A percentile compares a stretch with the other conserved stretches of the same genome.
Evolutionary conservation across 2,113 vertebrate genomes (phyloP).

Genomic region (Alethe castanea): DNA sequence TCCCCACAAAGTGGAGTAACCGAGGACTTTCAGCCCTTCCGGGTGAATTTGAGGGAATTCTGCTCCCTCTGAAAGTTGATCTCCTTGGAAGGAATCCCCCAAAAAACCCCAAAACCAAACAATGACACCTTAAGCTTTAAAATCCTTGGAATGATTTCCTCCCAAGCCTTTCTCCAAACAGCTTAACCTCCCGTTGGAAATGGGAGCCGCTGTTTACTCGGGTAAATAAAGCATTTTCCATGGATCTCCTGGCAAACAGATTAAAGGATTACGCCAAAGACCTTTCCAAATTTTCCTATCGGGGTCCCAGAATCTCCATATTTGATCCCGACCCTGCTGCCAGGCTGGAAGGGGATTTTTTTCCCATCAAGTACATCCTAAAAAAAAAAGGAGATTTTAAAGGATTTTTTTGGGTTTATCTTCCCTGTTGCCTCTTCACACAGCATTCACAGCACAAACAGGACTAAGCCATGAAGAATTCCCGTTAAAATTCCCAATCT

Average conservation of each 20-base stretch:
- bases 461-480: neutral
- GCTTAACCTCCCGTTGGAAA: slow-evolving; percentile 80
- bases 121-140: slow-evolving; percentile 68
- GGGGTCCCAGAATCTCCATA: neutral
- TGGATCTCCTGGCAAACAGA: slow-evolving; percentile 46
- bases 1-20: neutral
- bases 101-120: neutral
- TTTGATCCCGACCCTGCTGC: neutral
- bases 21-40: neutral
- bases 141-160: slow-evolving; percentile 76
- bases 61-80: neutral
- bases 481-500: neutral
- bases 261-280: slow-evolving; percentile 49
- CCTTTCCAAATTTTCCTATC: slow-evolving; percentile 11
- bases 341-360: neutral
- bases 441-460: neutral
- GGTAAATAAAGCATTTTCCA: slow-evolving; percentile 69
- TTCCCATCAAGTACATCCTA: neutral
- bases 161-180: slow-evolving; percentile 84
- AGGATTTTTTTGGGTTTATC: neutral
- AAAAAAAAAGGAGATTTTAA: neutral
- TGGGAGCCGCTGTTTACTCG: slow-evolving; percentile 71
- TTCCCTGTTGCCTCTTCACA: neutral
- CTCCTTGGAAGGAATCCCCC: slow-evolving; percentile 24
- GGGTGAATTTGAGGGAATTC: neutral